These are phyloP conservation scores for Drosophila mayri DNA, from an alignment of 1,140 invertebrate genomes.

Conservation along the genomic window DNA sequence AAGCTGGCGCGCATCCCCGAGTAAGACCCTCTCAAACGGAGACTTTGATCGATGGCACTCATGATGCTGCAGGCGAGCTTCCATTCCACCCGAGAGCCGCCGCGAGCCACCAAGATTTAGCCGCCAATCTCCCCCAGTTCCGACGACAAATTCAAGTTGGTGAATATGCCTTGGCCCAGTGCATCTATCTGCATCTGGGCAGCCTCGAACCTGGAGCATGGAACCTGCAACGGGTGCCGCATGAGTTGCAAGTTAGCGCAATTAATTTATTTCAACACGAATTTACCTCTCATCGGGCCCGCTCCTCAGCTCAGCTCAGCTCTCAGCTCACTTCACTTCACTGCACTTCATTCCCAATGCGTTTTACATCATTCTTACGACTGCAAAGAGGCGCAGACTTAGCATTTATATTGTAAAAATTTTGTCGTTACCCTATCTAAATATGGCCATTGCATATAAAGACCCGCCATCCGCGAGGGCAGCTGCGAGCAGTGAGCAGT, in stretches of 20 bases:
- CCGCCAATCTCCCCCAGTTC: conserved; percentile 46
- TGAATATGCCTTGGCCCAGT: conserved; percentile 62
- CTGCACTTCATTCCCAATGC: conserved; percentile 46
- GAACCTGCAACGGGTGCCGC: conserved; percentile 56
- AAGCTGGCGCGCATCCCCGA: conserved; percentile 11
- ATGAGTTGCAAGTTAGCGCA: conserved; percentile 83
- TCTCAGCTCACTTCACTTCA: conserved; percentile 29
- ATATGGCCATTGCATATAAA: conserved; percentile 82
- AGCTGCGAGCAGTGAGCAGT: conserved; percentile 60
- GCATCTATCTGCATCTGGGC: conserved; percentile 26
- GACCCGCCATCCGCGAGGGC: conserved; percentile 61
- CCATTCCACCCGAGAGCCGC: conserved; percentile 21
- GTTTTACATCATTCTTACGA: conserved; percentile 74
- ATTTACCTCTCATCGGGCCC: conserved; percentile 80
- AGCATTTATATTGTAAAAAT: conserved; percentile 76
- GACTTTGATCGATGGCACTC: conserved; percentile 83
- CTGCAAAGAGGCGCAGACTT: conserved; percentile 17
- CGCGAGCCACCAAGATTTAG: conserved; percentile 9
- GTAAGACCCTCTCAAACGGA: conserved; percentile 54
- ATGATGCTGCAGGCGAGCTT: conserved; percentile 72
- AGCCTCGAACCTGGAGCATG: conserved; percentile 3
- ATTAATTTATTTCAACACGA: conserved; percentile 84
- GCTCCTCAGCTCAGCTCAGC: conserved; percentile 18
- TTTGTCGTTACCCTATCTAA: conserved; percentile 82
- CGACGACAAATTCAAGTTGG: conserved; percentile 78